Evolutionary conservation across 2,797 vertebrate species (phyloP), one percentile per base, ranked within the genome.

Genomic region (Hemibagrus guttatus): DNA sequence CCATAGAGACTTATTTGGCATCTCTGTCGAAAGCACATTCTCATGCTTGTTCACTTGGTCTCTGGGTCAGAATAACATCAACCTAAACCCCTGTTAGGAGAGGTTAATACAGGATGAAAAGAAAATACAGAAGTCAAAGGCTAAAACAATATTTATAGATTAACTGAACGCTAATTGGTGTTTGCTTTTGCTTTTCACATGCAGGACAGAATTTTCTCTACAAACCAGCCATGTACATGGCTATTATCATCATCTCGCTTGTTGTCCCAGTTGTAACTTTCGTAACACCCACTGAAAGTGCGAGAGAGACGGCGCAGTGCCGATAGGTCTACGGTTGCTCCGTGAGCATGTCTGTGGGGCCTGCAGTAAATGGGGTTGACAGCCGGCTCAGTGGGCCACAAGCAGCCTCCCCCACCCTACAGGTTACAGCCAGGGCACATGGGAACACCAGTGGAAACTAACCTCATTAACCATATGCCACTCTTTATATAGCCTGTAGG

Each of bases 401-500:
- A 81, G 75, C 85, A 76, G 28, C 83, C 28, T 49, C 46, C n/a
- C 83, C 56, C 83, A 72, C 71, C 56, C 54, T 69, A 85, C 80
- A 69, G 87, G 86, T 90, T 89, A 90, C 63, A 85, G 88, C 63
- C 85, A 63, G 88, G 83, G 86, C 86, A 87, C 64, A 81, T 86
- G 63, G 83, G 80, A 90, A 89, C 81, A 85, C 46, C 28, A 58
- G 81, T 88, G 85, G 79, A 91, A 90, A 71, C 66, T 87, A 81
- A 83, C 42, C 78, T 61, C 74, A 85, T 85, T 86, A 87, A 81
- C 89, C 86, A 87, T 83, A 90, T 85, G 86, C 56, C 69, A 86
- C 72, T 79, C 83, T 90, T 84, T 85, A 85, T 86, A 64, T 66
- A 64, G 26, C 19, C 56, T 49, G 9, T 49, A 84, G 84, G 69